Conservation (phyloP, 2,113 vertebrate species). For the Channa argus region DNA sequence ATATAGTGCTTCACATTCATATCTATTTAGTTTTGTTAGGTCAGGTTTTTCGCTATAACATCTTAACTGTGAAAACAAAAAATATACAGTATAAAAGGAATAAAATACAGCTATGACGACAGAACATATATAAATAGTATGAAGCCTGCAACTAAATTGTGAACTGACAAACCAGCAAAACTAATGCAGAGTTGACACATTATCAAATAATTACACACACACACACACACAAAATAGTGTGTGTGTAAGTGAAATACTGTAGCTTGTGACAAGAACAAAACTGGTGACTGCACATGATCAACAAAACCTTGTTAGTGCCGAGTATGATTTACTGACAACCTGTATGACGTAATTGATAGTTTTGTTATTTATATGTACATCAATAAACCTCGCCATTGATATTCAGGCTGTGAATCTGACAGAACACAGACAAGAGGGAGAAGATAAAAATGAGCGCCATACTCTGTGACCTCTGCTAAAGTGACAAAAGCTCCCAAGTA, state of each 20-base stretch:
- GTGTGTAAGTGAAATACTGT: slow-evolving; percentile 18
- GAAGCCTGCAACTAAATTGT: too few species aligned
- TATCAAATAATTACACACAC: slow-evolving; percentile 42
- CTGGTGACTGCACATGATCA: slow-evolving; percentile 7
- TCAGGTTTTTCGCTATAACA: background rate
- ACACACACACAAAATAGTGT: slow-evolving; percentile 10
- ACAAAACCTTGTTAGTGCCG: slow-evolving; percentile 2
- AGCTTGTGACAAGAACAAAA: background rate
- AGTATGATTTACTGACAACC: slow-evolving; percentile 42
- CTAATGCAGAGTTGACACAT: slow-evolving; percentile 29
- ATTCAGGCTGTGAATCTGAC: slow-evolving; percentile 32
- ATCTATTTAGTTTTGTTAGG: background rate
- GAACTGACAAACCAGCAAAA: background rate
- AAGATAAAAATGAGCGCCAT: slow-evolving; percentile 18
- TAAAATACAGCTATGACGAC: background rate
- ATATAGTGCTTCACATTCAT: background rate
- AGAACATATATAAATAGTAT: background rate
- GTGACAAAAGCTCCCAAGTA: background rate
- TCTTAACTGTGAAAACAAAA: background rate
- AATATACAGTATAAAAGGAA: background rate
- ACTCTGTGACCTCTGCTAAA: slow-evolving; percentile 27
- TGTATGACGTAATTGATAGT: slow-evolving; percentile 3
- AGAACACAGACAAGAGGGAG: background rate
- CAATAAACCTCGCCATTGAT: slow-evolving; percentile 40
- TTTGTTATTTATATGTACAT: slow-evolving; percentile 22